phyloP scores from a whole-genome alignment of 2,888 invertebrate species.

The Margaritifera margaritifera region DNA sequence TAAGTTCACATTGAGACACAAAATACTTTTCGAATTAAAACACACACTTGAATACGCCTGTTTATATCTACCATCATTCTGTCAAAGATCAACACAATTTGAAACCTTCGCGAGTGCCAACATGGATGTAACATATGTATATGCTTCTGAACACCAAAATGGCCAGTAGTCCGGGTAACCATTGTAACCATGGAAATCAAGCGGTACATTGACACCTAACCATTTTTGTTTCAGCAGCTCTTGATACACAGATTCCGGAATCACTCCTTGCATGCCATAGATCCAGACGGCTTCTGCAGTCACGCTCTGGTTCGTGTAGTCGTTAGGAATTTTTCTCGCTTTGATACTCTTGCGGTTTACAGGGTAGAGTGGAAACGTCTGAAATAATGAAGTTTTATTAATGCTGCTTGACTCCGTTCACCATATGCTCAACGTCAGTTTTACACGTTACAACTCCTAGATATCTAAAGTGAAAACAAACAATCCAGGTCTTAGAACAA shows the following conservation, averaged over 20 bases:
- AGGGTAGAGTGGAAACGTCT: constrained; percentile 16
- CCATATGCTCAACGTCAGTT: too few relatives aligned
- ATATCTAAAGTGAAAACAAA: too few relatives aligned
- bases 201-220: constrained; percentile 33
- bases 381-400: background rate
- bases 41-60: too few relatives aligned
- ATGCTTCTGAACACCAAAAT: constrained; percentile 50
- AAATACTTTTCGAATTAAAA: too few relatives aligned
- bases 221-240: constrained; percentile 28
- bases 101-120: constrained; percentile 36
- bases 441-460: too few relatives aligned
- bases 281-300: constrained; percentile 7
- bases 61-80: too few relatives aligned
- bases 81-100: background rate
- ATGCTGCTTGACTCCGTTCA: too few relatives aligned
- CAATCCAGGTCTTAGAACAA: too few relatives aligned
- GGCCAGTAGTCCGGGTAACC: constrained; percentile 32
- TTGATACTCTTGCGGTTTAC: constrained; percentile 31
- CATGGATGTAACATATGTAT: constrained; percentile 46
- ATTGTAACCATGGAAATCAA: constrained; percentile 48
- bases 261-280: constrained; percentile 40
- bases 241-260: constrained; percentile 31
- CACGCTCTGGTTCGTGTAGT: too few relatives aligned
- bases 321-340: constrained; percentile 29
- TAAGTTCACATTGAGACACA: too few relatives aligned